Evolutionary conservation across 1,140 invertebrate species (phyloP), one percentile per base, ranked within the genome.

Genomic region (Whitmania pigra): DNA sequence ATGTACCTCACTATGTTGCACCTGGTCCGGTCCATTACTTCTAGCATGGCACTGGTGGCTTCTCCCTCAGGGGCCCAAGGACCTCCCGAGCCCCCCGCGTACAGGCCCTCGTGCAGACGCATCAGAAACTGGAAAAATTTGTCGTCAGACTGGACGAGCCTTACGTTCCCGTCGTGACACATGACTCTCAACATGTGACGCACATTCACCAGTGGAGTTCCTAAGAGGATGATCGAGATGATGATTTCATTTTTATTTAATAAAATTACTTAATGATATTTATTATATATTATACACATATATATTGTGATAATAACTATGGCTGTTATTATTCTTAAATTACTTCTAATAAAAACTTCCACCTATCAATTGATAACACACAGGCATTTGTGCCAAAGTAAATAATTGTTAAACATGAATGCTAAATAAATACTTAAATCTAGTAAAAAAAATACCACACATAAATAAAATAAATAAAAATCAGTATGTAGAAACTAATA

Each of bases 81-180:
- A 63, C 22, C 22, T 13, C 29, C 22, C 22, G 22, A 13, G 20
- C 29, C 29, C 43, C 43, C 43, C 27, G n/a, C 25, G 55, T 73
- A 71, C 22, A 73, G 55, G 0, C 67, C 55, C 53, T 73, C 73
- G 55, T 73, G 60, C 18, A 73, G 73, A 57, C 71, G 53, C 73
- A 67, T 73, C n/a, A 73, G 55, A n/a, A 73, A 71, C 40, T 73
- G 68, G 36, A 71, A 71, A 40, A 73, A 73, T 43, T 73, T 70
- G 53, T 73, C 73, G 36, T 73, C 73, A 15, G 43, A 66, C 53
- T 73, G 67, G n/a, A 71, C 27, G 22, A 71, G 57, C 31, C 53
- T 53, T 18, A 73, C n/a, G 31, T 73, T 71, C 25, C 27, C 55
- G 18, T 54, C 25, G 22, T 31, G 27, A 57, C 68, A 73, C 68